Base-by-base conservation (phyloP, 2,113 vertebrate species). In the Sylvicapra grimmia region DNA sequence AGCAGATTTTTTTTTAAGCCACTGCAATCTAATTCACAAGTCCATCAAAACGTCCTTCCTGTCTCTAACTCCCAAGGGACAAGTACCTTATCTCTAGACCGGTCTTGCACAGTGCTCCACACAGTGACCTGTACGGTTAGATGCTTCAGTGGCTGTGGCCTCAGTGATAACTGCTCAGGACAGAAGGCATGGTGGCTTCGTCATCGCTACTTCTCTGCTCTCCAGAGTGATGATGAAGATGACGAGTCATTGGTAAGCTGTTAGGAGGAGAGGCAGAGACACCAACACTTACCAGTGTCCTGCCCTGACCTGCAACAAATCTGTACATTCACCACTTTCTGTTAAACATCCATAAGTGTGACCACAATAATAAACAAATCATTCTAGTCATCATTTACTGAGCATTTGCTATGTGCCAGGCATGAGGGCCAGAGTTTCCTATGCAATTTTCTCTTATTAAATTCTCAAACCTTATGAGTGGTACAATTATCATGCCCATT, bases 1-100 rank as follows among this genome's bases (percentile, higher is more conserved):
- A 56, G 68, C n/a, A 53, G 16, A 29, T 40, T 49, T 49, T 77
- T 33, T 77, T 49, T 79, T 23, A 44, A 44, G n/a, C 49, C 53
- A 85, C 89, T 94, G n/a, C 53, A 4, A 68, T 89, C 68, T 96
- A 91, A 93, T 89, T 97, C 96, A 90, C 23, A n/a, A 25, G 31
- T 93, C 93, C 44, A 94, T 93, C 91, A 96, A 84, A 96, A 95
- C 44, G 53, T 23, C 93, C 82, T 95, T 88, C 90, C 90, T 80
- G 53, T 36, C 33, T n/a, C 89, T 19, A 97, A 63, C n/a, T 96
- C 86, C 51, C 88, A 58, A n/a, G 27, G 65, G 95, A 90, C 29
- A 89, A n/a, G 56, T 54, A 77, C 58, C 44, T 89, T 93, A 33
- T 94, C 85, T 95, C 25, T 44, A 44, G 44, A 13, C 54, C 3